Conservation (phyloP, 2,113 vertebrate species). For the Actenoides lindsayi region DNA sequence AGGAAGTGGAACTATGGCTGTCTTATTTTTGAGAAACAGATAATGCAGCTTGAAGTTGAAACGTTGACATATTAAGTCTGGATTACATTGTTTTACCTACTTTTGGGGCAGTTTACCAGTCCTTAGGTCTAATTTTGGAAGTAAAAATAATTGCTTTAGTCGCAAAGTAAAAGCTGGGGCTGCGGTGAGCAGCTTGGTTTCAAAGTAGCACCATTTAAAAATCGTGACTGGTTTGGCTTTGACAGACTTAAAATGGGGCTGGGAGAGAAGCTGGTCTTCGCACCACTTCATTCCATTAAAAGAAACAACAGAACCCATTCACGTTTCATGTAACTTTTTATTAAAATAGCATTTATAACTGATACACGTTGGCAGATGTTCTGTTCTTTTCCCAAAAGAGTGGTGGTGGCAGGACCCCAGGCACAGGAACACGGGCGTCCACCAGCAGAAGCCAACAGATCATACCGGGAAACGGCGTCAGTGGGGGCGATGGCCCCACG, state of each 20-base stretch:
- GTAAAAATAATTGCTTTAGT: neutral
- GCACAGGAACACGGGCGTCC: neutral
- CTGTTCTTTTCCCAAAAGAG: neutral
- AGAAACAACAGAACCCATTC: neutral
- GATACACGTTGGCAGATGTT: conserved; percentile 61
- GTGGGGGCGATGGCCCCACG: neutral
- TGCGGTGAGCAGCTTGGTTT: neutral
- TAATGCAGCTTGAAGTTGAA: rapidly evolving
- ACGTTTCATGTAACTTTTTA: conserved; percentile 68
- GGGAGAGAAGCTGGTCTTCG: too few species aligned
- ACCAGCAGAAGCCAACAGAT: neutral
- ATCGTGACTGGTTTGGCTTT: neutral
- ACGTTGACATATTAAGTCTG: neutral
- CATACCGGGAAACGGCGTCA: neutral
- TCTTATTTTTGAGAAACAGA: neutral
- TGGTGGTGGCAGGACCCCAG: neutral
- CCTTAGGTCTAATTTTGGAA: neutral
- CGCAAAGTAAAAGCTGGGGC: neutral
- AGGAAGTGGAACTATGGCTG: neutral
- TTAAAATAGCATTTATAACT: conserved; percentile 76
- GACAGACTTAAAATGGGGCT: too few species aligned
- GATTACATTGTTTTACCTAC: rapidly evolving
- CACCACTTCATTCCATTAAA: neutral
- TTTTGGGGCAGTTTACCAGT: neutral
- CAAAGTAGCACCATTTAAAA: neutral